Percentiles rank a stretch among this genome's conserved stretches.
These are phyloP conservation scores for Ophion obscuratus DNA, from an alignment of 2,888 invertebrate genomes.

Conservation along the genomic window DNA sequence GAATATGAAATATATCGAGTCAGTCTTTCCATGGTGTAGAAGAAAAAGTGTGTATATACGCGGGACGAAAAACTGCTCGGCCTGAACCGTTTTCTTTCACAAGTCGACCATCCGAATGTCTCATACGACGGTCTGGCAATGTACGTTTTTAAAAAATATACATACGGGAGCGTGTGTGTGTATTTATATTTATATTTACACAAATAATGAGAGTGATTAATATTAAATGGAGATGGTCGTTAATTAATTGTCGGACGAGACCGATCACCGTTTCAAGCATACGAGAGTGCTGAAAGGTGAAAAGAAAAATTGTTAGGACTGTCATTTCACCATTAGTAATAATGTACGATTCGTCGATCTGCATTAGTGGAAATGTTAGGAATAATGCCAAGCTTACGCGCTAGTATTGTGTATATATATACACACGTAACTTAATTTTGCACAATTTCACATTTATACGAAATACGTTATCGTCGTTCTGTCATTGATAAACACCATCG, in stretches of 20 bases:
- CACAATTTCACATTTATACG: conserved; percentile 64
- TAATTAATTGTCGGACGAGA: conserved; percentile 35
- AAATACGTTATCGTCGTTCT: conserved; percentile 45
- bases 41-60: conserved; percentile 59
- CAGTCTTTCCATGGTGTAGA: conserved; percentile 65
- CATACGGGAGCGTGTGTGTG: conserved; percentile 44
- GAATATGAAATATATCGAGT: conserved; percentile 64
- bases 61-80: conserved; percentile 59
- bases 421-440: conserved; percentile 56
- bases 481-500: conserved; percentile 1
- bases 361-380: conserved; percentile 63
- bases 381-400: conserved; percentile 67
- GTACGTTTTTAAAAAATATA: conserved; percentile 60
- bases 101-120: conserved; percentile 32
- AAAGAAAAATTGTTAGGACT: conserved; percentile 24
- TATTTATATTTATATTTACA: conserved; percentile 71
- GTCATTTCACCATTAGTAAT: conserved; percentile 39
- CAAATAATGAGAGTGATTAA: conserved; percentile 55
- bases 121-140: conserved; percentile 61
- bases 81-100: conserved; percentile 44
- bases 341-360: conserved; percentile 37
- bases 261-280: conserved; percentile 3
- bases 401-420: conserved; percentile 30
- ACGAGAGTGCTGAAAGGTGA: conserved; percentile 1
- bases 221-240: conserved; percentile 48